A percentile compares a stretch with the other conserved stretches of the same genome.
Conservation (phyloP, 2,113 vertebrate species). For the Ophthalmolycus amberensis region DNA sequence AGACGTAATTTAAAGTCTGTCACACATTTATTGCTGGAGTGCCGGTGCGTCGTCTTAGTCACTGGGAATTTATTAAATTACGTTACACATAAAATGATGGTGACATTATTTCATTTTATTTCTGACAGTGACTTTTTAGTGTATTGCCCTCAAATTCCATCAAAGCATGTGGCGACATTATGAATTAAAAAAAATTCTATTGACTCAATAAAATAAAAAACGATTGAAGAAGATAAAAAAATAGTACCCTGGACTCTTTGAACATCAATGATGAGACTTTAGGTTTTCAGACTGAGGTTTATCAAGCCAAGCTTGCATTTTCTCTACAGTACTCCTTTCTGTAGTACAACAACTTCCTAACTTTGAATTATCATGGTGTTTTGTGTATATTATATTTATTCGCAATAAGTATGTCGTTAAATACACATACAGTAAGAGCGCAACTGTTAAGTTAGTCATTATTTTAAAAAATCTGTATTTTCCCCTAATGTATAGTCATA, state of each 20-base stretch:
- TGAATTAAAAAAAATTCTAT: neutral
- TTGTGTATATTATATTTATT: neutral
- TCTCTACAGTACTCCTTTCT: neutral
- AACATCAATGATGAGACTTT: neutral
- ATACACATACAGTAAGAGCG: neutral
- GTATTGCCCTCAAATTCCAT: neutral
- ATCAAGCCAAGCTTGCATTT: neutral
- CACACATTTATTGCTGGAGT: neutral
- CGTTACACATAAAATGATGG: neutral
- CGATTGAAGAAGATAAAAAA: neutral
- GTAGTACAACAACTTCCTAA: neutral
- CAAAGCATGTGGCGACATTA: neutral
- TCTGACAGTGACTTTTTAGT: neutral
- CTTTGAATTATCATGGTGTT: neutral
- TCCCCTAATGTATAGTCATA: neutral
- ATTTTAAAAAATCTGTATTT: neutral
- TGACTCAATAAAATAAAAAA: neutral
- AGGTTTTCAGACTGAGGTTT: neutral
- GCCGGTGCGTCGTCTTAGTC: neutral
- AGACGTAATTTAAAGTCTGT: neutral
- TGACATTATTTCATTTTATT: neutral
- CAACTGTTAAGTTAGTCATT: neutral
- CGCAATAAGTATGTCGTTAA: neutral
- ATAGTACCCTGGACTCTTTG: neutral
- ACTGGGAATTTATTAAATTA: neutral